A percentile compares a stretch with the other conserved stretches of the same genome.
phyloP scores from a whole-genome alignment of 2,888 invertebrate genomes.

The Ennomos erosarius region DNA sequence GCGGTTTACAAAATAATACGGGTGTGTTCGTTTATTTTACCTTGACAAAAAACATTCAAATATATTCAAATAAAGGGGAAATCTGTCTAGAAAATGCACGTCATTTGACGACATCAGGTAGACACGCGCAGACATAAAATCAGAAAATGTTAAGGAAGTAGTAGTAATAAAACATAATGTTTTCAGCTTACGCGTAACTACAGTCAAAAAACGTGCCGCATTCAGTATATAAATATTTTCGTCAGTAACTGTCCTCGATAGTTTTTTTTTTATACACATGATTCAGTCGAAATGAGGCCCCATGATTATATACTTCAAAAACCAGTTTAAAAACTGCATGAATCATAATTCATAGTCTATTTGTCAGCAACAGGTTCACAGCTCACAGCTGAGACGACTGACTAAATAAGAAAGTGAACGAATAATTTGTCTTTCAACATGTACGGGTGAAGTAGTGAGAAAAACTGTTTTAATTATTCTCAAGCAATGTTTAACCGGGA shows the following conservation, averaged over 20 bases:
- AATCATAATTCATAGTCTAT: conserved; percentile 39
- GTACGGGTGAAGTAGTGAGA: conserved; percentile 26
- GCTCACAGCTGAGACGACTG: conserved; percentile 44
- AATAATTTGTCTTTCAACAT: conserved; percentile 28
- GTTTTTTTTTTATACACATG: conserved; percentile 33
- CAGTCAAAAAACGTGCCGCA: neutral
- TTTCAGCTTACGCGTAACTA: too few species aligned
- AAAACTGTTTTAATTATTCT: conserved; percentile 31
- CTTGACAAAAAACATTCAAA: too few species aligned
- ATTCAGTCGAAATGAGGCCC: conserved; percentile 50
- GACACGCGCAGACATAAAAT: neutral
- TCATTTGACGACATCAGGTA: too few species aligned
- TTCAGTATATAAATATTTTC: conserved; percentile 11
- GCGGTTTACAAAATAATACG: too few species aligned
- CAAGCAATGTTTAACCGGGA: conserved; percentile 33
- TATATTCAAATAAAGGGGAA: too few species aligned
- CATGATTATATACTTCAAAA: conserved; percentile 52
- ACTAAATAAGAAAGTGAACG: conserved; percentile 34
- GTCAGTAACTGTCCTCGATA: conserved; percentile 20
- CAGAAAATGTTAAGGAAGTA: neutral
- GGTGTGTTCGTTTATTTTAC: too few species aligned
- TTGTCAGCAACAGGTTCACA: conserved; percentile 52
- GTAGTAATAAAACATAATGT: neutral
- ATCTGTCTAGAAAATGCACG: too few species aligned
- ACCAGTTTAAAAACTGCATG: conserved; percentile 55